Evolutionary conservation across 2,888 invertebrate species (phyloP).

Genomic region (Ophion obscuratus): DNA sequence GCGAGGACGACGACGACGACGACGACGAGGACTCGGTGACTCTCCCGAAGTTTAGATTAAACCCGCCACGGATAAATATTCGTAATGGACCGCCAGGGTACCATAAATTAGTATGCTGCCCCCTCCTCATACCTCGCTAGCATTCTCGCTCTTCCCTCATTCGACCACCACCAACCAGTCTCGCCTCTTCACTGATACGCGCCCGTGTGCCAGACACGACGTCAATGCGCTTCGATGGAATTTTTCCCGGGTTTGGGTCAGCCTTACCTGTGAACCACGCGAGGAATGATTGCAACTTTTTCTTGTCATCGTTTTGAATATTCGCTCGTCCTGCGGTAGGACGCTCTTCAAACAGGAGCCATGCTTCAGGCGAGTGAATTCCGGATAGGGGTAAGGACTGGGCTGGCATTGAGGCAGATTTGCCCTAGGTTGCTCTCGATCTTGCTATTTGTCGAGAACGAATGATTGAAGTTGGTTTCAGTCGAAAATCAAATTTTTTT

Average conservation of each 20-base stretch:
- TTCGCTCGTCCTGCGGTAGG: too few species aligned
- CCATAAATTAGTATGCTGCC: conserved; percentile 84
- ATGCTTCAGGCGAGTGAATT: too few species aligned
- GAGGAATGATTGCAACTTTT: too few species aligned
- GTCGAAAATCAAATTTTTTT: too few species aligned
- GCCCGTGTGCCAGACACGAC: conserved; percentile 33
- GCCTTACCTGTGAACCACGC: background rate
- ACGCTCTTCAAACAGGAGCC: too few species aligned
- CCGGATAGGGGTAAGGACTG: too few species aligned
- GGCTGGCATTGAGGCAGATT: too few species aligned
- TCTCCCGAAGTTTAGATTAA: conserved; percentile 84
- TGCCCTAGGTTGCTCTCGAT: too few species aligned
- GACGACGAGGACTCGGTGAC: conserved; percentile 74
- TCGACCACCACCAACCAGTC: conserved; percentile 9
- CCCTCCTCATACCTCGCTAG: conserved; percentile 66
- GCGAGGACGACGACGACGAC: conserved; percentile 41
- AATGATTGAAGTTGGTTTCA: too few species aligned
- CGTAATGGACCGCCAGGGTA: conserved; percentile 84
- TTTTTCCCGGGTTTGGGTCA: background rate
- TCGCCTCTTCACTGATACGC: conserved; percentile 74
- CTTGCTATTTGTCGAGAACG: too few species aligned
- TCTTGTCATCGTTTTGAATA: too few species aligned
- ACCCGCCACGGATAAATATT: conserved; percentile 84
- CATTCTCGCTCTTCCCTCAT: conserved; percentile 23
- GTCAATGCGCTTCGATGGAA: conserved; percentile 23